A percentile compares a stretch with the other conserved stretches of the same genome.
These are phyloP conservation scores for Pantherophis guttatus DNA, from an alignment of 2,113 vertebrate species.

Conservation along the genomic window DNA sequence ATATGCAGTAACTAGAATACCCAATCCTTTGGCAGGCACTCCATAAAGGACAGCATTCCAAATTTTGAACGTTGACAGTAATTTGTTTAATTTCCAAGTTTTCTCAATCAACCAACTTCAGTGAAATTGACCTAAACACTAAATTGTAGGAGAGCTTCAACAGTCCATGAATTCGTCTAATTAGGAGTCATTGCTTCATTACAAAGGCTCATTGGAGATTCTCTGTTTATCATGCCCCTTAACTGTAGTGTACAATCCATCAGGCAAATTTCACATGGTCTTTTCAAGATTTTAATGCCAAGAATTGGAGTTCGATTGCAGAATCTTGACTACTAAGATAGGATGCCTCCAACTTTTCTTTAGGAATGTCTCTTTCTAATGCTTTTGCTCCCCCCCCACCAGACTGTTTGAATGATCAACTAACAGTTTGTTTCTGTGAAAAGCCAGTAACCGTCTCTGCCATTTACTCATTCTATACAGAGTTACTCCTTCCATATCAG, in stretches of 20 bases:
- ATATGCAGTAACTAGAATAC: constrained; percentile 27
- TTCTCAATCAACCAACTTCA: background rate
- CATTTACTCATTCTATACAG: background rate
- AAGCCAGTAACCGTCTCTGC: background rate
- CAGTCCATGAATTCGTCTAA: too few relatives aligned
- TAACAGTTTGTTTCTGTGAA: background rate
- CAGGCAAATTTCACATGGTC: background rate
- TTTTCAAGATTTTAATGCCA: background rate
- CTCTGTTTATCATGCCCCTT: background rate
- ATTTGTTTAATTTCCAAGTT: background rate
- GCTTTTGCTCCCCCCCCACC: background rate
- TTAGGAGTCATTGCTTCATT: background rate
- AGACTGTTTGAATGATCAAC: background rate
- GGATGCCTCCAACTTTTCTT: background rate
- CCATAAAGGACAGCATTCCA: constrained; percentile 28
- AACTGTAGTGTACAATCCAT: background rate
- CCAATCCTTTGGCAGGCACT: constrained; percentile 9
- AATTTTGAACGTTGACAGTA: constrained; percentile 18
- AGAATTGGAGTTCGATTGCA: background rate
- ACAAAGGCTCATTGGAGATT: background rate
- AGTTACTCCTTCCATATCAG: background rate
- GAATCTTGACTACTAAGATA: background rate
- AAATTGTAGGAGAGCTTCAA: background rate
- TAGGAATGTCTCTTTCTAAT: background rate
- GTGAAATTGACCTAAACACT: background rate